A percentile compares a stretch with the other conserved stretches of the same genome.
Evolutionary conservation across 2,888 invertebrate genomes (phyloP).

Genomic region (Coelinius sp.): DNA sequence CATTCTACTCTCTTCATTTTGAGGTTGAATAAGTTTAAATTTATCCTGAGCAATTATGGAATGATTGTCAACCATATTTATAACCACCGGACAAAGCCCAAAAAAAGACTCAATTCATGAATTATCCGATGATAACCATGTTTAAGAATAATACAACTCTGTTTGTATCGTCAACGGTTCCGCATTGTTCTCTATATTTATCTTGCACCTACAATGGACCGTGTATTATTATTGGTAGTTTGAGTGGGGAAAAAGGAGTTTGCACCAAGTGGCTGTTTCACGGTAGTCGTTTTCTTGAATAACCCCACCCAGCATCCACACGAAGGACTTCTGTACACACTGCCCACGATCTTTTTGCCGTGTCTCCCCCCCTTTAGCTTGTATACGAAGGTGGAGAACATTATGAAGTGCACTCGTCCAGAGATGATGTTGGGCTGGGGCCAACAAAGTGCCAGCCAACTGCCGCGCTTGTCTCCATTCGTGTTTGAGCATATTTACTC

Average conservation of each 20-base stretch:
- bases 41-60: too few species aligned
- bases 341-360: conserved; percentile 16
- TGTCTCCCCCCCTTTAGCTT: not conserved
- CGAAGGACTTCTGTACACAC: conserved; percentile 27
- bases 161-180: not conserved
- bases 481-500: conserved; percentile 61
- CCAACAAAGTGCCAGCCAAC: conserved; percentile 33
- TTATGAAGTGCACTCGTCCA: conserved; percentile 43
- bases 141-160: not conserved
- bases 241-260: conserved; percentile 15
- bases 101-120: conserved; percentile 11
- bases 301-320: not conserved
- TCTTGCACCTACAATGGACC: not conserved
- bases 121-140: conserved; percentile 1
- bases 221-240: conserved; percentile 20
- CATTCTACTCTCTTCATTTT: not conserved
- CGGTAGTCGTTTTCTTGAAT: conserved; percentile 30
- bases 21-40: too few species aligned
- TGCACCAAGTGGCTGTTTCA: conserved; percentile 39
- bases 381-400: conserved; percentile 14
- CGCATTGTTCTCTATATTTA: conserved; percentile 4
- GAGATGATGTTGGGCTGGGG: conserved; percentile 42
- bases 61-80: too few species aligned
- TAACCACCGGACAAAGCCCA: too few species aligned
- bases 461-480: conserved; percentile 48